Evolutionary conservation across 2,113 vertebrate genomes (phyloP).

Genomic region (Chionomys nivalis): DNA sequence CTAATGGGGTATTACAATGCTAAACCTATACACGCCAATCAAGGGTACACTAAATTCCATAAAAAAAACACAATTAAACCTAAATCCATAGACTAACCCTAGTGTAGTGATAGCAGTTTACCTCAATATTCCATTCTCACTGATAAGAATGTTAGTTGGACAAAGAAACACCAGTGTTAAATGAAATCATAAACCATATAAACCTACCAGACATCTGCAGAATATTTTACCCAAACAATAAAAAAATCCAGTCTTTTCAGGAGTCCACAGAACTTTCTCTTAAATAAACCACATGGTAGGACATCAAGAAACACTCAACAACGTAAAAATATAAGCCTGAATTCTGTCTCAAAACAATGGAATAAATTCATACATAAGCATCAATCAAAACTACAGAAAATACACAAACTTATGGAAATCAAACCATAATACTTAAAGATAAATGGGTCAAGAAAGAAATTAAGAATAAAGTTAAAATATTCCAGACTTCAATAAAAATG

Average conservation of each 20-base stretch:
- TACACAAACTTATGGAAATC: background rate
- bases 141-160: background rate
- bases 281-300: background rate
- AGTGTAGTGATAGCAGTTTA: background rate
- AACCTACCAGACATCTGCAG: background rate
- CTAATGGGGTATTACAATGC: background rate
- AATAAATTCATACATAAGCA: background rate
- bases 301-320: background rate
- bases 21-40: background rate
- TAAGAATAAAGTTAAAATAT: background rate
- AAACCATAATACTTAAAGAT: background rate
- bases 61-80: background rate
- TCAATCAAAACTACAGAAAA: background rate
- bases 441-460: background rate
- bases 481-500: background rate
- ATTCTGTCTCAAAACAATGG: background rate
- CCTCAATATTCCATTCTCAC: background rate
- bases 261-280: too few species aligned
- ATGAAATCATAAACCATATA: background rate
- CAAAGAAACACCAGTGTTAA: background rate
- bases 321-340: background rate
- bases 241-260: background rate
- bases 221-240: background rate
- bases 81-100: background rate
- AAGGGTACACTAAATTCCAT: background rate